Conservation (phyloP, 1,140 invertebrate genomes). For the Drosophila navojoa region DNA sequence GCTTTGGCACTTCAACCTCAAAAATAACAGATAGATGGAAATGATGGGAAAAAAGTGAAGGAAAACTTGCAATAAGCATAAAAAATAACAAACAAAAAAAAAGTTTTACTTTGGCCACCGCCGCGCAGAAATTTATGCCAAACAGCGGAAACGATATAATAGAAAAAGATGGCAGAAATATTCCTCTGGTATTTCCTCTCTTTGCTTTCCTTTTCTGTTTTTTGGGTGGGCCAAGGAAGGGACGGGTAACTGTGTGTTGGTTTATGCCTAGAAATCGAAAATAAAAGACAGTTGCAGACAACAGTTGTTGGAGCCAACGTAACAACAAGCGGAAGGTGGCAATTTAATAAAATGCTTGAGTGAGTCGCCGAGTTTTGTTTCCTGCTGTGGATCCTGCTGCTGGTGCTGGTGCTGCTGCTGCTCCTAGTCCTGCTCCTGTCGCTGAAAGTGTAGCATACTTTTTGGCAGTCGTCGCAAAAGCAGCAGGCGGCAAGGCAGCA, state of each 20-base stretch:
- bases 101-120: slow-evolving; percentile 45
- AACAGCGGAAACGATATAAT: slow-evolving; percentile 79
- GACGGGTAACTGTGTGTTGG: slow-evolving; percentile 22
- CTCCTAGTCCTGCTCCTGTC: slow-evolving; percentile 1
- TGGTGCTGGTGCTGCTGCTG: slow-evolving; percentile 12
- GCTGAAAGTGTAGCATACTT: slow-evolving; percentile 68
- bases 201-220: background rate
- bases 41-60: slow-evolving; percentile 2
- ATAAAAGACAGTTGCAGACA: slow-evolving; percentile 57
- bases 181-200: slow-evolving; percentile 9
- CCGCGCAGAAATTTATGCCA: slow-evolving; percentile 48
- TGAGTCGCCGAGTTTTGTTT: slow-evolving; percentile 81
- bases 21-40: slow-evolving; percentile 22
- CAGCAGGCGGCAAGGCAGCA: slow-evolving; percentile 19
- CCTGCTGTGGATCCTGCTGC: slow-evolving; percentile 49
- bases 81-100: slow-evolving; percentile 42
- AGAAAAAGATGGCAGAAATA: slow-evolving; percentile 78
- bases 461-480: slow-evolving; percentile 51
- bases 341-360: slow-evolving; percentile 84
- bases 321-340: slow-evolving; percentile 83
- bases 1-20: slow-evolving; percentile 78
- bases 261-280: slow-evolving; percentile 68
- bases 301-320: slow-evolving; percentile 19
- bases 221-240: background rate
- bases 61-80: slow-evolving; percentile 45